Evolutionary conservation across 1,140 invertebrate species (phyloP).

Genomic region (Papilio dardanus): DNA sequence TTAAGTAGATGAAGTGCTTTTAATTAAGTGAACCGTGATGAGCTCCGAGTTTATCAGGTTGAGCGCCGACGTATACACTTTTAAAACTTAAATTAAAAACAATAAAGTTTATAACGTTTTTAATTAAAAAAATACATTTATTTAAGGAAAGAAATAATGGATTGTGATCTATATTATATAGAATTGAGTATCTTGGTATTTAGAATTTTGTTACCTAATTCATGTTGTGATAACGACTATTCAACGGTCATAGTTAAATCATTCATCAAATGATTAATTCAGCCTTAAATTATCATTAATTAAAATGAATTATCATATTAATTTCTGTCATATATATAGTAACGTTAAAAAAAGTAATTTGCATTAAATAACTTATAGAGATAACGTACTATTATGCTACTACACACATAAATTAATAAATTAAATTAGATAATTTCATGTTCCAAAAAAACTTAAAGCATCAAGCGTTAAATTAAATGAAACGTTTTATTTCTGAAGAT

Average conservation of each 20-base stretch:
- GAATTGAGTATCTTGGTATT: not conserved
- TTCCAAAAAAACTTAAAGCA: not conserved
- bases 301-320: too few relatives aligned
- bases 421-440: not conserved
- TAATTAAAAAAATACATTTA: not conserved
- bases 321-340: too few relatives aligned
- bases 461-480: slow-evolving; percentile 64
- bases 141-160: not conserved
- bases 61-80: not conserved
- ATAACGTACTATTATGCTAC: not conserved
- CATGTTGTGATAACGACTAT: too few relatives aligned
- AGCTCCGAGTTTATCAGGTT: slow-evolving; percentile 28
- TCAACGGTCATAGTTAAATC: too few relatives aligned
- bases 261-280: too few relatives aligned
- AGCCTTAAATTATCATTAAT: too few relatives aligned
- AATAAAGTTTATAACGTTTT: not conserved
- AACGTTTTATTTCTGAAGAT: slow-evolving; percentile 66
- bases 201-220: not conserved
- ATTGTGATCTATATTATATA: not conserved
- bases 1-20: slow-evolving; percentile 37
- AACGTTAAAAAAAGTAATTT: too few relatives aligned
- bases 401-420: not conserved
- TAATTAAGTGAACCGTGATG: slow-evolving; percentile 32
- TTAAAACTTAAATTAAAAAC: slow-evolving; percentile 16
- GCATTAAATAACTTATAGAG: too few relatives aligned